phyloP scores from a whole-genome alignment of 2,888 invertebrate species.

The Drosophila robusta region DNA sequence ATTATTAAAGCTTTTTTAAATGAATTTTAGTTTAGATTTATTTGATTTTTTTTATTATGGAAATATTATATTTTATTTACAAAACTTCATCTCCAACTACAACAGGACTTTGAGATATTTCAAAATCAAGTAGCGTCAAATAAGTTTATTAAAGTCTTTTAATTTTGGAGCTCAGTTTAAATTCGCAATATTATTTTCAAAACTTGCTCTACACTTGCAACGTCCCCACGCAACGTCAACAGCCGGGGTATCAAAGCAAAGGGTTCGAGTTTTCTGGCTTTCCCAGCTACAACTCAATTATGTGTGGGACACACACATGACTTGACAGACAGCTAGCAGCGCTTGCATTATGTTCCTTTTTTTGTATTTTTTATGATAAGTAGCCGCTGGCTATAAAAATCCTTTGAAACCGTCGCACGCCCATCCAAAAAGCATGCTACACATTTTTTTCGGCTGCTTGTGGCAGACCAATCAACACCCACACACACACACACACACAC shows the following conservation, averaged over 20 bases:
- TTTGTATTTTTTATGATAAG: slow-evolving; percentile 71
- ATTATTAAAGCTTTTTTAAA: too few relatives aligned
- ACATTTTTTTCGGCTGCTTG: slow-evolving; percentile 45
- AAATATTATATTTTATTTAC: too few relatives aligned
- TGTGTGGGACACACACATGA: slow-evolving; percentile 74
- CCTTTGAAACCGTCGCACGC: slow-evolving; percentile 66
- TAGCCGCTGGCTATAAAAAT: slow-evolving; percentile 81
- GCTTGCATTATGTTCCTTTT: slow-evolving; percentile 60
- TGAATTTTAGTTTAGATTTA: too few relatives aligned
- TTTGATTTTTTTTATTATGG: too few relatives aligned
- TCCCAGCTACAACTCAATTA: slow-evolving; percentile 74
- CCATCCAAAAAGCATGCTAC: slow-evolving; percentile 19
- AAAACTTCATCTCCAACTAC: too few relatives aligned
- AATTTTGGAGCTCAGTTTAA: not conserved
- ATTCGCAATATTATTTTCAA: too few relatives aligned
- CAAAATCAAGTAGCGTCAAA: too few relatives aligned
- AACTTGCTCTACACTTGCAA: not conserved
- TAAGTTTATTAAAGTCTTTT: too few relatives aligned
- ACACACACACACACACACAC: slow-evolving; percentile 20
- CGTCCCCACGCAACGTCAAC: not conserved
- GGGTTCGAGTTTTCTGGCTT: slow-evolving; percentile 48
- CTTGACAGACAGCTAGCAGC: slow-evolving; percentile 69
- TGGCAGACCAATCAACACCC: slow-evolving; percentile 75
- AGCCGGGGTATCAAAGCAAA: slow-evolving; percentile 33
- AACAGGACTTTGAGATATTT: too few relatives aligned